Conservation (phyloP, 2,113 vertebrate genomes). For the Synodontis membranacea region DNA sequence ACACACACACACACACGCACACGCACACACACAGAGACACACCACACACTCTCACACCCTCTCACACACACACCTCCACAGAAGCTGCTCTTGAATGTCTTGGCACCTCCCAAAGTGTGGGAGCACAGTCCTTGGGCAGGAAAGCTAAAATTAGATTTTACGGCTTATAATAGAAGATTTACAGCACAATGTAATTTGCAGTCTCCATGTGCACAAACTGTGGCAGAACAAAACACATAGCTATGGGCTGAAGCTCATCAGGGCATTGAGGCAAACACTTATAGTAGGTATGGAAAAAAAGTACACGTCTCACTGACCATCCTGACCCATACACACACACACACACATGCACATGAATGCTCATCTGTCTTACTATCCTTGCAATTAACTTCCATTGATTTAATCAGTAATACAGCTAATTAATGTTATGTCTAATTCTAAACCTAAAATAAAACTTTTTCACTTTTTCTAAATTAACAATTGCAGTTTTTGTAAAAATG, state of each 20-base stretch:
- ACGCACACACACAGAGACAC: background rate
- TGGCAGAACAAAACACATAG: slow-evolving; percentile 69
- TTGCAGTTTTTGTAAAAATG: no score
- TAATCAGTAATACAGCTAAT: no score
- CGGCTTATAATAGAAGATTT: slow-evolving; percentile 81
- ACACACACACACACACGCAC: background rate
- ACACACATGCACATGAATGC: background rate
- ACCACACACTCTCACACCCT: background rate
- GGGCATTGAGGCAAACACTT: background rate
- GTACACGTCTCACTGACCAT: slow-evolving; percentile 17
- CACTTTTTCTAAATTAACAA: no score
- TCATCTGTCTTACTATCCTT: no score
- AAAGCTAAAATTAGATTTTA: slow-evolving; percentile 87
- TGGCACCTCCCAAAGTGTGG: slow-evolving; percentile 68
- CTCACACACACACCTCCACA: slow-evolving; percentile 12
- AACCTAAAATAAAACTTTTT: no score
- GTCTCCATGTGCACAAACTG: slow-evolving; percentile 71
- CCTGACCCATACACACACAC: background rate
- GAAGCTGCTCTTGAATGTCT: slow-evolving; percentile 53
- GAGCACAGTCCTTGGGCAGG: slow-evolving; percentile 72
- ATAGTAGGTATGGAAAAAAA: background rate
- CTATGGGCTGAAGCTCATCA: slow-evolving; percentile 58
- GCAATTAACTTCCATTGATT: no score
- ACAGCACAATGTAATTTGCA: slow-evolving; percentile 81
- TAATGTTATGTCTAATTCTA: no score